Evolutionary conservation across 2,888 invertebrate genomes (phyloP).

Genomic region (Taphrorychus bicolor): DNA sequence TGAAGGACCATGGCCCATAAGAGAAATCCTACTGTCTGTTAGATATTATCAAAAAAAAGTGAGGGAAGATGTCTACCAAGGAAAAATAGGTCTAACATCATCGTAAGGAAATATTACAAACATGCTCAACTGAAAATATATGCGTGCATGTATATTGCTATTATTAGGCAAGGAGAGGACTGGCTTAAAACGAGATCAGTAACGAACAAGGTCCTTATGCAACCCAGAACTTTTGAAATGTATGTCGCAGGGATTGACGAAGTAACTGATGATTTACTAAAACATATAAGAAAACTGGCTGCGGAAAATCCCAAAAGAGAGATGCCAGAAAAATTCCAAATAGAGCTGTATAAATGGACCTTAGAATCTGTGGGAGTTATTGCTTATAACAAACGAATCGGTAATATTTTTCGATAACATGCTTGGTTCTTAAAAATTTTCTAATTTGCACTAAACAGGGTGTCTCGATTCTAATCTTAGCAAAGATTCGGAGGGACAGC

Average conservation of each 20-base stretch:
- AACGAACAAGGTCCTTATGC: slow-evolving; percentile 64
- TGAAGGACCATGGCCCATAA: slow-evolving; percentile 60
- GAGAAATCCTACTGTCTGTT: slow-evolving; percentile 56
- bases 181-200: slow-evolving; percentile 64
- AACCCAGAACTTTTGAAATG: too few relatives aligned
- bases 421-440: too few relatives aligned
- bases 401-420: too few relatives aligned
- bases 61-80: slow-evolving; percentile 57
- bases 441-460: too few relatives aligned
- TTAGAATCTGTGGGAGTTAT: slow-evolving; percentile 64
- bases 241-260: slow-evolving; percentile 51
- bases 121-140: too few relatives aligned
- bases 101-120: too few relatives aligned
- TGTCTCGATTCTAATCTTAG: slow-evolving; percentile 54
- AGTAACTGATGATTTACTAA: slow-evolving; percentile 50
- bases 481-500: slow-evolving; percentile 56
- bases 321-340: slow-evolving; percentile 59
- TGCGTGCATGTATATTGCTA: too few relatives aligned
- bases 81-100: slow-evolving; percentile 42
- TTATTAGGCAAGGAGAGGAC: slow-evolving; percentile 64
- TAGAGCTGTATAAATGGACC: slow-evolving; percentile 69
- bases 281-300: slow-evolving; percentile 43
- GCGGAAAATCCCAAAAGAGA: slow-evolving; percentile 41
- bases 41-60: slow-evolving; percentile 55
- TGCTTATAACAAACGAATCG: slow-evolving; percentile 56